Conservation (phyloP, 2,888 invertebrate species). For the Leuctra nigra region DNA sequence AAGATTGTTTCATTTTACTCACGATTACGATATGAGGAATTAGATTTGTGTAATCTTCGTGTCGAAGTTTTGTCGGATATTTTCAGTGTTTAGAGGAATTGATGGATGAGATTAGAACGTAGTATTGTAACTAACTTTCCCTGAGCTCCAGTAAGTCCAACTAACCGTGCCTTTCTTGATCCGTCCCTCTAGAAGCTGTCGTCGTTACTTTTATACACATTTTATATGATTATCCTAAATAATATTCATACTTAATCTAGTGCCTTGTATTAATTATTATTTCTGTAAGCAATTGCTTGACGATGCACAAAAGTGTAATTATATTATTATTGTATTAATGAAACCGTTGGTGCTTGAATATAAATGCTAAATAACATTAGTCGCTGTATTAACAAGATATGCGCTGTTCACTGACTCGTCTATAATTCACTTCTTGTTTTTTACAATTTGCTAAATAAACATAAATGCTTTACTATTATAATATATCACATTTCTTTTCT, state of each 20-base stretch:
- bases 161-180: slow-evolving; percentile 7
- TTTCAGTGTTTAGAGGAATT: not conserved
- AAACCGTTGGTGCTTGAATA: slow-evolving; percentile 11
- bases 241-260: not conserved
- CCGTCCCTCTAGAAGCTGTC: not conserved
- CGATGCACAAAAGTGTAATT: not conserved
- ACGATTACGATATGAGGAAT: not conserved
- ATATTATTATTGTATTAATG: not conserved
- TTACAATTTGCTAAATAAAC: too few species aligned
- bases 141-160: slow-evolving; percentile 4
- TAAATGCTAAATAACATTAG: slow-evolving; percentile 2
- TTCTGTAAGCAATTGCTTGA: not conserved
- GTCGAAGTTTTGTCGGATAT: too few species aligned
- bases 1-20: not conserved
- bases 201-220: slow-evolving; percentile 12
- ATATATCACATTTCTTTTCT: too few species aligned
- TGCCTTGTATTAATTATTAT: not conserved
- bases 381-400: slow-evolving; percentile 7
- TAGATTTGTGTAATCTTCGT: not conserved
- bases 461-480: too few species aligned
- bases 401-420: not conserved
- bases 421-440: too few species aligned
- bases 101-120: slow-evolving; percentile 19
- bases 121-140: slow-evolving; percentile 20
- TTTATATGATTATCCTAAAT: slow-evolving; percentile 15